phyloP scores from a whole-genome alignment of 2,888 invertebrate genomes.

The Macrosiphum euphorbiae region DNA sequence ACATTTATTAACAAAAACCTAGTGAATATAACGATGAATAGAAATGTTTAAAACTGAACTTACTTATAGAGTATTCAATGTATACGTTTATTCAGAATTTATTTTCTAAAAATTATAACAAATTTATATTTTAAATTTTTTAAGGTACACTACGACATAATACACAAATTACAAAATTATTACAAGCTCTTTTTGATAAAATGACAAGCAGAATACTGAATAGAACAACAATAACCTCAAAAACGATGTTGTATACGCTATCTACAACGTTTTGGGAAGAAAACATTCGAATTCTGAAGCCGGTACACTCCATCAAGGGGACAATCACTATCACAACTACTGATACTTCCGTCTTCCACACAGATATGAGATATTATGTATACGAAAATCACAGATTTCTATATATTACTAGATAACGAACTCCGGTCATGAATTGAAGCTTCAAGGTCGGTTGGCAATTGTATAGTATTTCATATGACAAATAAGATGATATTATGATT shows the following conservation, averaged over 20 bases:
- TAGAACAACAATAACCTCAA: conserved; percentile 49
- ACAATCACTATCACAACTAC: neutral
- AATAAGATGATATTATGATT: no score
- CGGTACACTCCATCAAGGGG: neutral
- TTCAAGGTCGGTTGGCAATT: no score
- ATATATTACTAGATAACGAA: no score
- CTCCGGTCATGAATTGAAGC: no score
- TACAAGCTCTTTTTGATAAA: conserved; percentile 2
- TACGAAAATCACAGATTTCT: no score
- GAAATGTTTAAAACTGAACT: neutral
- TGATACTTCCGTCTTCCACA: neutral
- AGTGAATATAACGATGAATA: neutral
- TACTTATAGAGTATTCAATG: neutral
- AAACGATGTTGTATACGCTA: neutral
- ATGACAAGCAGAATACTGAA: conserved; percentile 39
- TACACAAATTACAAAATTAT: neutral
- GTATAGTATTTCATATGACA: no score
- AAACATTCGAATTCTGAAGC: neutral
- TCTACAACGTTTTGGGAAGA: neutral
- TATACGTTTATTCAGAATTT: neutral
- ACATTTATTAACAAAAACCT: neutral
- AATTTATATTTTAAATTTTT: neutral
- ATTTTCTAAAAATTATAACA: neutral
- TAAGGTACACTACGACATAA: neutral
- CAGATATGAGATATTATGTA: no score